Evolutionary conservation across 1,140 invertebrate species (phyloP), one percentile per base, ranked within the genome.

Genomic region (Leguminivora glycinivorella): DNA sequence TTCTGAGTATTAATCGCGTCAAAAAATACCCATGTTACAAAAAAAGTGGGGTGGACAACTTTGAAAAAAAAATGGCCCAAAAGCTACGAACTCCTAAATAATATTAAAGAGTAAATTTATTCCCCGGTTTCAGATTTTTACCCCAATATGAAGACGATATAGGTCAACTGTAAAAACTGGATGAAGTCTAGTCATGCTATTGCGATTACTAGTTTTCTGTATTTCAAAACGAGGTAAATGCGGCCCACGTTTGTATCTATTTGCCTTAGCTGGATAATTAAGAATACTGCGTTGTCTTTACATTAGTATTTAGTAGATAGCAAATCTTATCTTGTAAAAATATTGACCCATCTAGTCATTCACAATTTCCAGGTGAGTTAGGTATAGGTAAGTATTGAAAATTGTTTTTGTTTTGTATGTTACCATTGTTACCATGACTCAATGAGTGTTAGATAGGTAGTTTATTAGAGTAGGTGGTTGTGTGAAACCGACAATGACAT

Each of bases 401-500:
- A 52, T 52, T 52, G 19, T 52, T 52, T 52, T 52, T 52, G 47
- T 52, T 52, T 52, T 22, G 34, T 38, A 38, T 38, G n/a, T n/a
- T n/a, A 38, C 34, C 34, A 38, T 34, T 0, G 4, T 4, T 19
- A 3, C 4, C 14, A 40, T 40, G 40, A 43, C n/a, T 43, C n/a
- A n/a, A 43, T 43, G 1, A 4, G n/a, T 43, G 9, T 19, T 52
- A 22, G 19, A 22, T 52, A 22, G 7, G 10, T 9, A 22, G 47
- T 9, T 19, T n/a, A 22, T 22, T 1, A 52, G 17, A n/a, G 14
- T n/a, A 43, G 40, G 17, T 52, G 7, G 14, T 26, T 17, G 17
- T 34, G 56, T n/a, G 56, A 58, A 29, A 26, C 60, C 70, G 67
- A 60, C 72, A 72, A 74, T 75, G 56, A 67, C 58, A 67, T 72